Evolutionary conservation across 2,888 invertebrate genomes (phyloP).

Genomic region (Platycheirus rosarum): DNA sequence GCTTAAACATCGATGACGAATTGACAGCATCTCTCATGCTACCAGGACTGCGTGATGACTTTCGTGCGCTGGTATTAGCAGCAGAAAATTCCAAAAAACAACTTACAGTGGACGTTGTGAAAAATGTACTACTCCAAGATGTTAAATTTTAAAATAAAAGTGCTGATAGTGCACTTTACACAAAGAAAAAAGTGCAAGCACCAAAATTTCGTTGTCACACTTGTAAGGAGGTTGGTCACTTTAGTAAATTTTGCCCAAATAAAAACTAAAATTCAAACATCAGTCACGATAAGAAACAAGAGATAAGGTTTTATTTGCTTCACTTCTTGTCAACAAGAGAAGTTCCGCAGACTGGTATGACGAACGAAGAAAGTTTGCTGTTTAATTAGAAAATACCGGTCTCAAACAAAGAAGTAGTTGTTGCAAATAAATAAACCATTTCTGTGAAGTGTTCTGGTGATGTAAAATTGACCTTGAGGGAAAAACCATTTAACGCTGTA

Average conservation of each 20-base stretch:
- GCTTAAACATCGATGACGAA: slow-evolving; percentile 69
- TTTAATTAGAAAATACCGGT: slow-evolving; percentile 15
- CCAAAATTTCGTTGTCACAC: slow-evolving; percentile 48
- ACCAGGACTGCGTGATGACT: slow-evolving; percentile 57
- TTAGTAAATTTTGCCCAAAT: slow-evolving; percentile 53
- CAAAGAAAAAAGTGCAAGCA: slow-evolving; percentile 5
- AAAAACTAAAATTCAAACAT: slow-evolving; percentile 28
- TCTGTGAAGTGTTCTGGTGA: slow-evolving; percentile 50
- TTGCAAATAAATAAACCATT: slow-evolving; percentile 54
- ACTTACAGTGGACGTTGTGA: slow-evolving; percentile 51
- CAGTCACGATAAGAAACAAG: slow-evolving; percentile 14
- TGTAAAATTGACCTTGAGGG: slow-evolving; percentile 19
- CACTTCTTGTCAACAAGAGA: slow-evolving; percentile 45
- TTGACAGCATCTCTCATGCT: slow-evolving; percentile 67
- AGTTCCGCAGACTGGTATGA: slow-evolving; percentile 51
- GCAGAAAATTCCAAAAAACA: slow-evolving; percentile 60
- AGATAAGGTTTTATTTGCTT: slow-evolving; percentile 48
- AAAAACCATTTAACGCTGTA: slow-evolving; percentile 26
- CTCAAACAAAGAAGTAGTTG: slow-evolving; percentile 44
- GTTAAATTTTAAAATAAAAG: slow-evolving; percentile 54
- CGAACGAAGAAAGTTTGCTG: slow-evolving; percentile 31
- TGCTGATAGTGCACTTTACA: slow-evolving; percentile 45
- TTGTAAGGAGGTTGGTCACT: too few species aligned
- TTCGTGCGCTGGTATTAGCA: slow-evolving; percentile 51
- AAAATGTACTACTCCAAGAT: slow-evolving; percentile 62